Evolutionary conservation across 2,888 invertebrate genomes (phyloP).

Genomic region (Ormyrus pomaceus): DNA sequence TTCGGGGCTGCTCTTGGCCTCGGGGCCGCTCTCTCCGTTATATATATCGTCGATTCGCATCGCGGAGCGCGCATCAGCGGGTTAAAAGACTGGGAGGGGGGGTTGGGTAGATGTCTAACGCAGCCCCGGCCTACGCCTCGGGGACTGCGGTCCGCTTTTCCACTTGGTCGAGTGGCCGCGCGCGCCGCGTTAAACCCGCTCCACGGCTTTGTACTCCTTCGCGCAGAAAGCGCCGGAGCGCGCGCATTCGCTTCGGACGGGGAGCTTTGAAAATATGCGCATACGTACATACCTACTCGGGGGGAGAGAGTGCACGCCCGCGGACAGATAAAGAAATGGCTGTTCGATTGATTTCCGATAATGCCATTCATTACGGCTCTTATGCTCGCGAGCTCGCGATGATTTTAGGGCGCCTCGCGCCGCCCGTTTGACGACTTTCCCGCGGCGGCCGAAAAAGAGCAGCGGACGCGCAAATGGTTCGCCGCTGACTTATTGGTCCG

Average conservation of each 20-base stretch:
- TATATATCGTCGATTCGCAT: slow-evolving; percentile 28
- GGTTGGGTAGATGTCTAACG: slow-evolving; percentile 21
- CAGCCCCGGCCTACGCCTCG: slow-evolving; percentile 36
- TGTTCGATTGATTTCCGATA: slow-evolving; percentile 30
- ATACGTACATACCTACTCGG: too few species aligned
- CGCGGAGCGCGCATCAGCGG: slow-evolving; percentile 14
- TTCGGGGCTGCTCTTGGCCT: slow-evolving; percentile 26
- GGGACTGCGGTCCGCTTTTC: slow-evolving; percentile 51
- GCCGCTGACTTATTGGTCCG: too few species aligned
- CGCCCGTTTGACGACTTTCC: neutral
- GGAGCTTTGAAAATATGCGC: too few species aligned
- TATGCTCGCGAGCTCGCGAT: too few species aligned
- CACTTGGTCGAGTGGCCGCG: slow-evolving; percentile 41
- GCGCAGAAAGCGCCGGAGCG: neutral
- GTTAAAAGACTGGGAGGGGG: slow-evolving; percentile 32
- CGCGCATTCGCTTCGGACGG: too few species aligned
- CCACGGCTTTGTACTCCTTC: neutral
- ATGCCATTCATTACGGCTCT: slow-evolving; percentile 18
- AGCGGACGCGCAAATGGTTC: neutral
- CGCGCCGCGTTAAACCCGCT: neutral
- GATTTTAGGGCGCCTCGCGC: neutral
- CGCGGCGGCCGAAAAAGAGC: neutral
- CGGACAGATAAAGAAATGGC: neutral
- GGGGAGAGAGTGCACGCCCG: neutral
- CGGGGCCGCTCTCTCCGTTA: neutral